These are phyloP conservation scores for Zelostemma sp. DNA, from an alignment of 1,140 invertebrate genomes.

Conservation along the genomic window DNA sequence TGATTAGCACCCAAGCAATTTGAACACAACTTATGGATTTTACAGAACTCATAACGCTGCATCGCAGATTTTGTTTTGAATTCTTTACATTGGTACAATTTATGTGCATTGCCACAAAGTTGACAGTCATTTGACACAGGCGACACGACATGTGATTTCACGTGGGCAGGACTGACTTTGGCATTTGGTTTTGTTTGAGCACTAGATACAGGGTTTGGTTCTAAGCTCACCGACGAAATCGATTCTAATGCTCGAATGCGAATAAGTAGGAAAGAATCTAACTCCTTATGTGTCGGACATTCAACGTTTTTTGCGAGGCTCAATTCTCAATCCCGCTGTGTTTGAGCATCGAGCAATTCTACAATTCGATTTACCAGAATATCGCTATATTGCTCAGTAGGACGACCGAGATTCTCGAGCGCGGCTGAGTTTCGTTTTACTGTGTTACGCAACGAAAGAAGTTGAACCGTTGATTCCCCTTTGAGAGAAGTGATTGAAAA, in stretches of 20 bases:
- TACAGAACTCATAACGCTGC: too few species aligned
- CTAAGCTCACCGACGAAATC: too few species aligned
- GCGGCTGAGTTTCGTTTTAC: background rate
- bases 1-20: too few species aligned
- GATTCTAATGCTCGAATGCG: constrained; percentile 8
- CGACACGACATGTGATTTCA: too few species aligned
- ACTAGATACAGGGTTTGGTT: too few species aligned
- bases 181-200: too few species aligned
- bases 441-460: background rate
- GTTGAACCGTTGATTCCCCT: background rate
- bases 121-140: too few species aligned
- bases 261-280: background rate
- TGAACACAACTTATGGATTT: too few species aligned
- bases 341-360: background rate
- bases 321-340: background rate
- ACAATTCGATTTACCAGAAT: constrained; percentile 6
- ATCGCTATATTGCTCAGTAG: background rate
- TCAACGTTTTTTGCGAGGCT: background rate
- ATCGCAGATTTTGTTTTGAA: too few species aligned
- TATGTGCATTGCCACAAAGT: too few species aligned
- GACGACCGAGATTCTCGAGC: background rate
- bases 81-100: too few species aligned
- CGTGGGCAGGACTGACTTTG: too few species aligned
- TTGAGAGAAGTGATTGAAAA: constrained; percentile 1
- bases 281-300: background rate